A percentile compares a stretch with the other conserved stretches of the same genome.
phyloP scores from a whole-genome alignment of 2,113 vertebrate species.

The Aegypius monachus region DNA sequence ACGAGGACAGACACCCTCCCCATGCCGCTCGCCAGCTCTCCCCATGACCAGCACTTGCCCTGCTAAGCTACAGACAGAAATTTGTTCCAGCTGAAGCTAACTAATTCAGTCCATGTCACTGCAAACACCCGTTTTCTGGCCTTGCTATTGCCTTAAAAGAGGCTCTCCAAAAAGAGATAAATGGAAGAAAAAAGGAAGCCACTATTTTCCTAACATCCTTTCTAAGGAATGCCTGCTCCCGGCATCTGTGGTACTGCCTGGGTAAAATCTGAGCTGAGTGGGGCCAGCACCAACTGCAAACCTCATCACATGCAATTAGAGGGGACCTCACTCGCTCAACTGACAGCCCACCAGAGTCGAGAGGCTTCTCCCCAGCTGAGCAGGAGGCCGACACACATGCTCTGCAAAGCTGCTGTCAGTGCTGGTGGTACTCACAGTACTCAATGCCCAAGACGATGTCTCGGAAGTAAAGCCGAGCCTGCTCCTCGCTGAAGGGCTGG shows the following conservation, averaged over 20 bases:
- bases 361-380: not conserved
- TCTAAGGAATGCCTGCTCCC: not conserved
- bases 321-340: fast-evolving
- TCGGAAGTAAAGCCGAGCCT: conserved; percentile 88
- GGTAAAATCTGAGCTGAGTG: not conserved
- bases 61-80: not conserved
- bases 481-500: conserved; percentile 85
- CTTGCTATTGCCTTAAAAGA: not conserved
- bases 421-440: conserved; percentile 85
- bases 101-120: not conserved
- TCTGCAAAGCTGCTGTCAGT: not conserved
- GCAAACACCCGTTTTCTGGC: not conserved
- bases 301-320: fast-evolving
- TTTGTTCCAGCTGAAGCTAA: not conserved
- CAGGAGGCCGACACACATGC: fast-evolving
- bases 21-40: not conserved
- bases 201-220: not conserved
- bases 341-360: not conserved
- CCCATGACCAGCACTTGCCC: not conserved
- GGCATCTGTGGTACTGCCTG: not conserved
- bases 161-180: not conserved
- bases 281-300: not conserved
- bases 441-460: conserved; percentile 95
- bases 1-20: not conserved
- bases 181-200: not conserved